A percentile compares a stretch with the other conserved stretches of the same genome.
These are phyloP conservation scores for Tinea semifulvella DNA, from an alignment of 2,888 invertebrate genomes.

Conservation along the genomic window DNA sequence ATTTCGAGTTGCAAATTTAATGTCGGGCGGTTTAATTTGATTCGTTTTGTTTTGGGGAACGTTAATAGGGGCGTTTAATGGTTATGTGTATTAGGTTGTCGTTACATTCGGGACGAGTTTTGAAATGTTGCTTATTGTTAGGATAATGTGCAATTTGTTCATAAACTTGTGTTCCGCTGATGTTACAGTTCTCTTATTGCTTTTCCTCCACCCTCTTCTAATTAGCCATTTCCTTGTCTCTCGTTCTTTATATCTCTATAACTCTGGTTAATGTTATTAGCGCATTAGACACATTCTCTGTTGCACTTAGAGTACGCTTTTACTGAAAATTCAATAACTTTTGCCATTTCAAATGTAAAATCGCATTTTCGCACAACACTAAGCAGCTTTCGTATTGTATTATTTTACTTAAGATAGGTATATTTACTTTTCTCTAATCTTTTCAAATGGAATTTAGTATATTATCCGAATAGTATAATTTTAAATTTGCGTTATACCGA, in stretches of 20 bases:
- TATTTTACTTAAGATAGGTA: background rate
- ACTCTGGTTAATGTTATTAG: slow-evolving; percentile 6
- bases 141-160: slow-evolving; percentile 2
- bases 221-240: slow-evolving; percentile 8
- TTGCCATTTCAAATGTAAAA: slow-evolving; percentile 1
- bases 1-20: slow-evolving; percentile 35
- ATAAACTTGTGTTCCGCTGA: background rate
- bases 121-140: slow-evolving; percentile 12
- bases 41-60: slow-evolving; percentile 13
- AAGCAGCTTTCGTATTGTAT: background rate
- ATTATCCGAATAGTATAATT: too few relatives aligned
- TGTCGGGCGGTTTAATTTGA: slow-evolving; percentile 21
- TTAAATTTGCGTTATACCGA: too few relatives aligned
- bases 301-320: background rate
- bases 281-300: slow-evolving; percentile 4
- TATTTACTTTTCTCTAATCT: too few relatives aligned
- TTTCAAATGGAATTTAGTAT: too few relatives aligned
- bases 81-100: slow-evolving; percentile 8
- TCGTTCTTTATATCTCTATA: slow-evolving; percentile 2
- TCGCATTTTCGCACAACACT: slow-evolving; percentile 2
- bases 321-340: background rate
- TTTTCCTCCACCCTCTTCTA: background rate
- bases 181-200: background rate
- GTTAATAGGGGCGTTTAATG: slow-evolving; percentile 13
- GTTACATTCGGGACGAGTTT: background rate